Conservation (phyloP, 2,797 vertebrate genomes). For the Diglossa cyanea region DNA sequence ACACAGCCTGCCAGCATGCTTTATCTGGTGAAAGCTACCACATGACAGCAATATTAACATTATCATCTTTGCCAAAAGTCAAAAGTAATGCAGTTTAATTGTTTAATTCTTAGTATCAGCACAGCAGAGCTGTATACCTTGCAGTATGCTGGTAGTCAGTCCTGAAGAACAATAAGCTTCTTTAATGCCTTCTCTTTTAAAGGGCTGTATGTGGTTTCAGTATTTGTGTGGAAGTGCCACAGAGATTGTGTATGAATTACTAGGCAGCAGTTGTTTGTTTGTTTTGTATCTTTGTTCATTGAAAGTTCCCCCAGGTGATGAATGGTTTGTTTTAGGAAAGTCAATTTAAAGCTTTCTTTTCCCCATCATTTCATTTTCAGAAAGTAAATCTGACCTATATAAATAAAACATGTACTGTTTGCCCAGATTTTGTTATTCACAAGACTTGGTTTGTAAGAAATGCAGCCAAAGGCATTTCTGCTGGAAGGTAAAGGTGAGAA, state of each 20-base stretch:
- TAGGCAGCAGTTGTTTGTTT: neutral
- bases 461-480: neutral
- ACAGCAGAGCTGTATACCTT: neutral
- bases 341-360: neutral
- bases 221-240: neutral
- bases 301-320: neutral
- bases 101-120: neutral
- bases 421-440: neutral
- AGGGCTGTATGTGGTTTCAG: neutral
- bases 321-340: neutral
- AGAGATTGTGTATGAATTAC: neutral
- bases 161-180: neutral
- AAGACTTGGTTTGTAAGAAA: neutral
- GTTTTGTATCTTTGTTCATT: neutral
- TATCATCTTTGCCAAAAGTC: neutral
- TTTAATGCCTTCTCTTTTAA: neutral
- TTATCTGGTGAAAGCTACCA: neutral
- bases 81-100: neutral
- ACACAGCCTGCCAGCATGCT: neutral
- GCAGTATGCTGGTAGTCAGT: neutral
- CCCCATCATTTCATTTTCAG: neutral
- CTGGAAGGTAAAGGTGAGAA: neutral
- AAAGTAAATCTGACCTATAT: neutral
- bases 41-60: neutral
- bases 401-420: neutral